Conservation (phyloP, 2,113 vertebrate species). For the Platanista minor region DNA sequence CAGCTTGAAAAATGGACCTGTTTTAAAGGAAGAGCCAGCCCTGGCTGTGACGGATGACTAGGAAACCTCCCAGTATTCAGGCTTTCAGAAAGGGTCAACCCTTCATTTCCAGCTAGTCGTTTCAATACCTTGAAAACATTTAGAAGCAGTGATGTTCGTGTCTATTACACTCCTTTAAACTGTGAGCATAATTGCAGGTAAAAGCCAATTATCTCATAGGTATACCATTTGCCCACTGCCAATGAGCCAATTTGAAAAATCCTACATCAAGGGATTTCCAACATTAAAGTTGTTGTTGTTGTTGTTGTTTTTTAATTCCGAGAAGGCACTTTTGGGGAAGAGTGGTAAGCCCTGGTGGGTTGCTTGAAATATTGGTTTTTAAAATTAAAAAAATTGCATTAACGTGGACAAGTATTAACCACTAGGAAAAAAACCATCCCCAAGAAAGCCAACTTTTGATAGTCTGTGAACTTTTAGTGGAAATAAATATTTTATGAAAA, state of each 20-base stretch:
- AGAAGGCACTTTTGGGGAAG: background rate
- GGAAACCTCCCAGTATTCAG: constrained; percentile 75
- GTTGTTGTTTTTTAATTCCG: constrained; percentile 33
- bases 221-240: background rate
- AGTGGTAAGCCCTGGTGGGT: background rate
- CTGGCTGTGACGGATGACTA: constrained; percentile 71
- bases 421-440: background rate
- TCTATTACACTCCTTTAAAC: constrained; percentile 67
- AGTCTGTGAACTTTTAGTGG: background rate
- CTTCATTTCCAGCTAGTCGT: constrained; percentile 65
- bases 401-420: background rate
- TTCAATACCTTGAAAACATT: constrained; percentile 66
- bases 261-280: background rate
- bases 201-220: constrained; percentile 61
- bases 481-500: constrained; percentile 68
- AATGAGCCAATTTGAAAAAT: constrained; percentile 25
- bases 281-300: background rate
- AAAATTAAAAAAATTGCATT: background rate
- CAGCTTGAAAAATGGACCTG: constrained; percentile 78
- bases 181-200: constrained; percentile 61
- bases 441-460: background rate
- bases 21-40: constrained; percentile 77
- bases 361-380: background rate
- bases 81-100: constrained; percentile 65
- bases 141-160: constrained; percentile 53